Evolutionary conservation across 2,888 invertebrate genomes (phyloP).

Genomic region (Protophormia terraenovae): DNA sequence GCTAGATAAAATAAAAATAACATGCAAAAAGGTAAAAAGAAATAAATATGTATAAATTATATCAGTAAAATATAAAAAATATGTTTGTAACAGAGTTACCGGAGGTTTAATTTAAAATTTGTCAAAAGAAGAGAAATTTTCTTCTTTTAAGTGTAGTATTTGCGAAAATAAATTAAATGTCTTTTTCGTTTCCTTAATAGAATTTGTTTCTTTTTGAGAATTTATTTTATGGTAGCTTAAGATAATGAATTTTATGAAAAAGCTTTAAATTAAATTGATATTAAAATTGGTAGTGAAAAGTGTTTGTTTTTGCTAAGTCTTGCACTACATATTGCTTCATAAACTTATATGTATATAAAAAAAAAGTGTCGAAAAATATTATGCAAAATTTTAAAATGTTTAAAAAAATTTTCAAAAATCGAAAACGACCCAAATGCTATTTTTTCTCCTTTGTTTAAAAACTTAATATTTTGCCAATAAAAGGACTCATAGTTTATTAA

Average conservation of each 20-base stretch:
- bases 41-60: background rate
- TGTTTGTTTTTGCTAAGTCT: too few species aligned
- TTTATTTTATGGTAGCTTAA: background rate
- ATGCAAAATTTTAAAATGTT: too few species aligned
- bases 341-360: too few species aligned
- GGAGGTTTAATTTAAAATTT: background rate
- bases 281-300: too few species aligned
- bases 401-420: too few species aligned
- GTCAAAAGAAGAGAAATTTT: background rate
- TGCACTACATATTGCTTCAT: too few species aligned
- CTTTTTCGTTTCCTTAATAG: background rate
- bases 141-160: background rate
- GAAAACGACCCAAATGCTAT: too few species aligned
- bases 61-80: background rate
- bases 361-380: too few species aligned
- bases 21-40: constrained; percentile 49
- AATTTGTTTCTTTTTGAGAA: background rate
- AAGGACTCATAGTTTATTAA: too few species aligned
- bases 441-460: too few species aligned
- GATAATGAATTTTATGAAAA: background rate
- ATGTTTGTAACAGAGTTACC: background rate
- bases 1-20: background rate
- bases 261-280: too few species aligned
- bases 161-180: background rate
- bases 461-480: too few species aligned